A percentile compares a stretch with the other conserved stretches of the same genome.
Evolutionary conservation across 2,888 invertebrate species (phyloP).

Genomic region (Eumacrocentrus americanus): DNA sequence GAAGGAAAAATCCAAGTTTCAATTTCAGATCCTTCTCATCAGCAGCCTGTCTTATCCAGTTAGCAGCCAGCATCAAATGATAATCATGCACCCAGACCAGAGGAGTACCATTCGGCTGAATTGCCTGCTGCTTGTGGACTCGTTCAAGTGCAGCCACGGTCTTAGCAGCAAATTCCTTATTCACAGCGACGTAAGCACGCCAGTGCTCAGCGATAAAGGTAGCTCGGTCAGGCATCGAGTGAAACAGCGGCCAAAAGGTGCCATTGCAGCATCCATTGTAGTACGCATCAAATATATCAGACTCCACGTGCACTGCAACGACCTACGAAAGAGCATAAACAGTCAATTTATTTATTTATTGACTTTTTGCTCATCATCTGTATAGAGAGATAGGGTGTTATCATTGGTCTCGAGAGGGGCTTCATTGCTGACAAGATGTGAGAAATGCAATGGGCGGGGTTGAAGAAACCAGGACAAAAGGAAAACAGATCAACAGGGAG

Average conservation of each 20-base stretch:
- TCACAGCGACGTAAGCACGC: conserved; percentile 80
- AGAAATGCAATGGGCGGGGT: conserved; percentile 9
- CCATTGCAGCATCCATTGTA: conserved; percentile 93
- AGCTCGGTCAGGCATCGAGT: conserved; percentile 90
- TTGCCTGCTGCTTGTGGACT: conserved; percentile 51
- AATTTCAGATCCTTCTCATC: conserved; percentile 79
- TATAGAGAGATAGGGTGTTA: no score
- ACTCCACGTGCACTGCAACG: conserved; percentile 79
- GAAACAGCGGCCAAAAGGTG: conserved; percentile 91
- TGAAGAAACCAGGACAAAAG: conserved; percentile 15
- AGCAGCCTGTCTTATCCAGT: conserved; percentile 84
- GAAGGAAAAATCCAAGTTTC: conserved; percentile 90
- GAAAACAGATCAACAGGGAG: conserved; percentile 1
- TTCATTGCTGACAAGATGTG: not conserved
- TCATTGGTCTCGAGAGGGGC: not conserved
- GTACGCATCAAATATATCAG: conserved; percentile 80
- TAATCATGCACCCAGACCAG: conserved; percentile 95
- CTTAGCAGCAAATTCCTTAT: conserved; percentile 82
- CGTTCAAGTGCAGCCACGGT: conserved; percentile 65
- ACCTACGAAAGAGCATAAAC: conserved; percentile 66
- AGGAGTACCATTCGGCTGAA: conserved; percentile 65
- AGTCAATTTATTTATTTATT: not conserved
- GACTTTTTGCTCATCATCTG: no score
- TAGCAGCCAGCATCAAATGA: conserved; percentile 90
- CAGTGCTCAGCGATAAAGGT: conserved; percentile 83